Base-by-base conservation (phyloP, 2,797 vertebrate species). In the Dryobates pubescens region DNA sequence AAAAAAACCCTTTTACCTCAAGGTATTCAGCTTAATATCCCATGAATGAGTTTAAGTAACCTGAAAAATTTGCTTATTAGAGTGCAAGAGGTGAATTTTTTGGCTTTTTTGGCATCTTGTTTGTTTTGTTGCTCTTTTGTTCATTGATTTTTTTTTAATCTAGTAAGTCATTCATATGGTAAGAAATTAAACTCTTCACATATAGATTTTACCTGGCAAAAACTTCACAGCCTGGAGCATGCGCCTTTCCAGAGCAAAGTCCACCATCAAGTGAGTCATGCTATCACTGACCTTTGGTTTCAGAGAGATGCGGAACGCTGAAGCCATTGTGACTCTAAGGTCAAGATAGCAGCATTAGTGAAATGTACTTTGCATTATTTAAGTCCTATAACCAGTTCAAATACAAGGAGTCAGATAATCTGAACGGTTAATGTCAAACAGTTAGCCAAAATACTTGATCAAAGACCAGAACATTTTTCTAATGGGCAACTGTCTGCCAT, bases 191-290 rank as follows among this genome's bases (percentile, higher is more conserved):
- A 70, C 63, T 68, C 18, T 1, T 4, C 58, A 29, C 38, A 70
- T 13, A 73, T 7, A 32, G 17, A 81, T 94, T 82, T 96, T 97
- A 99, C 99, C 99, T 94, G 99, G 98, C 92, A 99, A 97, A 96
- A 99, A 99, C 95, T 98, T 97, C 30, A 99, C 97, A 74, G 95
- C 94, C 58, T 98, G 98, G 86, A 99, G 98, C 86, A 97, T 98
- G 70, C 88, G 97, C 89, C 97, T 98, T 97, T 99, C 98, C n/a
- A 96, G 83, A 90, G 98, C 95, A 53, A 99, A 99, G 97, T 99
- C 99, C 58, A 99, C 99, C 79, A 98, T 98, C 92, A 99, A 97
- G 36, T 99, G 98, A 34, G 98, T 98, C 99, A 99, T 99, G 94
- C 97, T 98, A 79, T 98, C 98, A 30, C 98, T 98, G 94, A 98